phyloP scores from a whole-genome alignment of 1,140 invertebrate species.

The Drosophila setifemur region DNA sequence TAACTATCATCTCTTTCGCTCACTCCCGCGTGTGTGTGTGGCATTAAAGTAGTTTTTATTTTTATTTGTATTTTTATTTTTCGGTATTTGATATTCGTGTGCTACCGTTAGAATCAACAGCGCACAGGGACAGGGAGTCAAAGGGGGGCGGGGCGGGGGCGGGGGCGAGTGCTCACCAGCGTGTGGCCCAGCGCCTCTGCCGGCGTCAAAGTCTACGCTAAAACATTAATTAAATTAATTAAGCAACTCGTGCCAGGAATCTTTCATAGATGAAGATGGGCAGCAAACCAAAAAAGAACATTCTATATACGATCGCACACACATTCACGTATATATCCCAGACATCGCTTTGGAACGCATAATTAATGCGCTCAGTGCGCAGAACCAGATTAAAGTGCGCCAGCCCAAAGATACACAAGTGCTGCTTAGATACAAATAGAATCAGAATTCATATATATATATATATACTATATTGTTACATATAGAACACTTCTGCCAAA shows the following conservation, averaged over 20 bases:
- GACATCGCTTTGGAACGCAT: slow-evolving; percentile 72
- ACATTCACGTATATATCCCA: slow-evolving; percentile 13
- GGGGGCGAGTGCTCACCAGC: slow-evolving; percentile 9
- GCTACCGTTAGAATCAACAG: slow-evolving; percentile 66
- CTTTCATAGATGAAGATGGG: slow-evolving; percentile 30
- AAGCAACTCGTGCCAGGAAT: slow-evolving; percentile 78
- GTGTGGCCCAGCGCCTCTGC: neutral
- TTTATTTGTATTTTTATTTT: slow-evolving; percentile 3
- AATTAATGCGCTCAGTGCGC: slow-evolving; percentile 79
- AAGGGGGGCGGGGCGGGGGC: slow-evolving; percentile 35
- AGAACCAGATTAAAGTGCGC: slow-evolving; percentile 75
- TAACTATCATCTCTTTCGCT: neutral
- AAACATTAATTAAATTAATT: slow-evolving; percentile 82
- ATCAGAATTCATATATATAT: neutral
- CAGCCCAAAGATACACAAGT: neutral
- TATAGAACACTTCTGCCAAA: slow-evolving; percentile 7
- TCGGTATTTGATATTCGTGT: slow-evolving; percentile 46
- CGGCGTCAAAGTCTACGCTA: slow-evolving; percentile 42
- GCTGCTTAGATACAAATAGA: neutral
- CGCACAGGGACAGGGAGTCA: slow-evolving; percentile 17
- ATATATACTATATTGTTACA: neutral
- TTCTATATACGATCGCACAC: neutral
- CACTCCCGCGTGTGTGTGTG: slow-evolving; percentile 11
- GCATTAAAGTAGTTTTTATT: slow-evolving; percentile 19
- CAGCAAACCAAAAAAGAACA: slow-evolving; percentile 33